phyloP scores from a whole-genome alignment of 2,888 invertebrate genomes.

The Julus scandinavius region DNA sequence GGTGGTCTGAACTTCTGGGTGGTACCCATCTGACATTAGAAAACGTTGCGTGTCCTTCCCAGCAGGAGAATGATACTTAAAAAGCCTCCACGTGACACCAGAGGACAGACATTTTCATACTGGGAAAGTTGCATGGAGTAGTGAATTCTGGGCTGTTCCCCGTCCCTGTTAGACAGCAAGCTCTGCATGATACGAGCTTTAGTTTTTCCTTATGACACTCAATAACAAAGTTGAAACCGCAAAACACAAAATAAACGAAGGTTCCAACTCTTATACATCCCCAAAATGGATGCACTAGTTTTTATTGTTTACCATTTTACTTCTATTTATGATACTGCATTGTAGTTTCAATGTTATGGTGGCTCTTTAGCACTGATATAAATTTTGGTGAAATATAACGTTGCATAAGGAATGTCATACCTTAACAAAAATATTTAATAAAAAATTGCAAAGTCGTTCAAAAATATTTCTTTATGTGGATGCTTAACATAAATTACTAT shows the following conservation, averaged over 20 bases:
- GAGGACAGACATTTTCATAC: constrained; percentile 47
- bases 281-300: background rate
- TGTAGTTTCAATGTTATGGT: background rate
- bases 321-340: background rate
- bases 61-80: constrained; percentile 49
- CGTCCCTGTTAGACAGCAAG: constrained; percentile 1
- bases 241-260: constrained; percentile 6
- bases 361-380: background rate
- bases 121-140: constrained; percentile 12
- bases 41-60: constrained; percentile 49
- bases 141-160: constrained; percentile 30
- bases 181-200: constrained; percentile 30
- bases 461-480: background rate
- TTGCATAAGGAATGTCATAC: background rate
- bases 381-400: constrained; percentile 16
- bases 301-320: constrained; percentile 13
- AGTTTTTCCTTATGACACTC: constrained; percentile 15
- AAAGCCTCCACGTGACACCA: constrained; percentile 49
- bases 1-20: constrained; percentile 51
- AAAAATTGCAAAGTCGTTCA: background rate
- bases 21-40: constrained; percentile 49
- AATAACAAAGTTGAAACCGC: background rate
- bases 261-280: background rate
- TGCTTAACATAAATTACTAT: background rate
- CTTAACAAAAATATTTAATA: background rate